Evolutionary conservation across 2,113 vertebrate species (phyloP), one percentile per base, ranked within the genome.

Genomic region (Bufo gargarizans): DNA sequence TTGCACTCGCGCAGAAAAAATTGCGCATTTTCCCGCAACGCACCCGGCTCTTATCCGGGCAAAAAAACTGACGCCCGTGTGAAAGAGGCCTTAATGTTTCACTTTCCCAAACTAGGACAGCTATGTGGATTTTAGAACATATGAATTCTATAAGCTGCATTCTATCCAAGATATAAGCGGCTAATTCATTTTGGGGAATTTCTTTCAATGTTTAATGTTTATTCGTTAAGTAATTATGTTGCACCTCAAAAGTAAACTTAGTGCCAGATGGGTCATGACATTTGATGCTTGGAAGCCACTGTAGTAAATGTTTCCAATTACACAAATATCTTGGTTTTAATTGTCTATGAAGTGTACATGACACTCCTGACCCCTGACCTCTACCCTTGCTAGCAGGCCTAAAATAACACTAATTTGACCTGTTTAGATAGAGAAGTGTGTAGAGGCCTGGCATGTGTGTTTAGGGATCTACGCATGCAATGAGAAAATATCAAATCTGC

Each of bases 241-340:
- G 72, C 47, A 8, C 45, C 72, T 76, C 72, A 76, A 49, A 56
- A 82, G 19, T 65, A 82, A 47, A 82, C 59, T 82, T 82, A 82
- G 43, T 65, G 58, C 80, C 80, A 82, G 80, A 82, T 82, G 80
- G 59, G 80, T 82, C 80, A 65, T n/a, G 59, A 82, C 80, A 82
- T 13, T 47, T 82, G 45, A 65, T 8, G 59, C 45, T 82, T 82
- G 80, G 80, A 43, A 65, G 58, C 59, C 58, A 65, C 43, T 82
- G 80, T 59, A 20, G 59, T 82, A 82, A 82, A 63, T 82, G 80
- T 82, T 82, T 82, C 80, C 58, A 82, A 65, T 82, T 82, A 82
- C 80, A 82, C 80, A 82, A 82, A 63, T 82, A 82, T 82, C 80
- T 82, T 82, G 80, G 59, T 82, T 82, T 33, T 82, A 82, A 82